Evolutionary conservation across 2,888 invertebrate species (phyloP), one percentile per base, ranked within the genome.

Genomic region (Parnassius smintheus): DNA sequence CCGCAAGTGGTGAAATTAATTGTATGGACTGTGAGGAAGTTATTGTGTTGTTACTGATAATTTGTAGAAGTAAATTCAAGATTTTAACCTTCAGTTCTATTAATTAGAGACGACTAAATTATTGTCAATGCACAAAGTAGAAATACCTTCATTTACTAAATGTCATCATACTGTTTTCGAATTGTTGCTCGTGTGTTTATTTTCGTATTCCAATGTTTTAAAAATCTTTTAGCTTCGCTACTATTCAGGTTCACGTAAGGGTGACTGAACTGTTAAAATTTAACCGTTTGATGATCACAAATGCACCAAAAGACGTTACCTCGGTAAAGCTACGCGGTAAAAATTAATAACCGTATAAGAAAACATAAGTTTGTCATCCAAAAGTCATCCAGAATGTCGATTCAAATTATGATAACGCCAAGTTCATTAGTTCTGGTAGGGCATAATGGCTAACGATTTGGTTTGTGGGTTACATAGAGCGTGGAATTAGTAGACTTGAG

Each of bases 281-380:
- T 72, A 66, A 72, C 70, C 72, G 72, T 74, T 71, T 82, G 82
- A 83, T 80, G 80, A 79, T 76, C 70, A 75, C 75, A 76, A 66
- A 66, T 69, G 56, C 42, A 57, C 52, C 41, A 46, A 18, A 51
- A 13, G 42, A 56, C 51, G 44, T 12, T 9, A n/a, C 50, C 55
- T 45, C 61, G 49, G 66, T 67, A 70, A 82, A 80, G 83, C 82
- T 80, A 82, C 75, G 74, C 59, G 74, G 75, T 75, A 78, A 75
- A 82, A 90, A 91, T 88, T 91, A 91, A 90, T 91, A 89, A 90
- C 86, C 89, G 89, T 91, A 82, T 72, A 87, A 85, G 85, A 86
- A 88, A 87, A 88, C 86, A 85, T 82, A 80, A 86, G 87, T 87
- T 89, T 88, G 90, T 91, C 90, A 86, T 88, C 86, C 86, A 83